Evolutionary conservation across 2,113 vertebrate species (phyloP).

Genomic region (Sterrhoptilus dennistouni): DNA sequence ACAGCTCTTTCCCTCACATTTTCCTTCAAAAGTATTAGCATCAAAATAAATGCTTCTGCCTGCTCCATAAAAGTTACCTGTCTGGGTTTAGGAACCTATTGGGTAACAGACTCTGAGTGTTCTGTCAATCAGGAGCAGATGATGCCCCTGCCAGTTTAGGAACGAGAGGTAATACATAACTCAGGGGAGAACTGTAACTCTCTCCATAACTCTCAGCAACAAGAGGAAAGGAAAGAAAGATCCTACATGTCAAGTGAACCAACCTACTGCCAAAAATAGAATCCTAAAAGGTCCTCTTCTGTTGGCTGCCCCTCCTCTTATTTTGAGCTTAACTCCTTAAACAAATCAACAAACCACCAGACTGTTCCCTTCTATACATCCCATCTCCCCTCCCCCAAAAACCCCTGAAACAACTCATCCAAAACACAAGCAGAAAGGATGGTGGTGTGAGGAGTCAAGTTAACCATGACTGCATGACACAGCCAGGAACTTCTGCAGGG

Average conservation of each 20-base stretch:
- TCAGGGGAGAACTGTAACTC: neutral
- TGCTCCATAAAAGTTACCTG: neutral
- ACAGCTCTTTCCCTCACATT: neutral
- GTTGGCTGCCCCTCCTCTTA: neutral
- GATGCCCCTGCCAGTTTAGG: neutral
- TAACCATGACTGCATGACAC: neutral
- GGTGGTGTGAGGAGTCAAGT: neutral
- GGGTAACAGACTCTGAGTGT: neutral
- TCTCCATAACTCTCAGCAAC: neutral
- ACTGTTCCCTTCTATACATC: neutral
- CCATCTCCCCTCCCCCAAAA: rapidly evolving
- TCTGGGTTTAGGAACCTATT: neutral
- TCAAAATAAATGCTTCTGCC: neutral
- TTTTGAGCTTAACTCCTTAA: neutral
- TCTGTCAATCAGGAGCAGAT: neutral
- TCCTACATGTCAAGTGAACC: neutral
- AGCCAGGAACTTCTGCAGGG: neutral
- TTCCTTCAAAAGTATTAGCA: neutral
- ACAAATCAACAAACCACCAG: neutral
- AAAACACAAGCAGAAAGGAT: neutral
- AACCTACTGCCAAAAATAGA: neutral
- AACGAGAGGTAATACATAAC: neutral
- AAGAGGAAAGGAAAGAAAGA: neutral
- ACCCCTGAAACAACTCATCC: neutral
- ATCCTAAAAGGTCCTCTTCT: neutral